Conservation (phyloP, 2,113 vertebrate species). For the Peucedramus taeniatus region DNA sequence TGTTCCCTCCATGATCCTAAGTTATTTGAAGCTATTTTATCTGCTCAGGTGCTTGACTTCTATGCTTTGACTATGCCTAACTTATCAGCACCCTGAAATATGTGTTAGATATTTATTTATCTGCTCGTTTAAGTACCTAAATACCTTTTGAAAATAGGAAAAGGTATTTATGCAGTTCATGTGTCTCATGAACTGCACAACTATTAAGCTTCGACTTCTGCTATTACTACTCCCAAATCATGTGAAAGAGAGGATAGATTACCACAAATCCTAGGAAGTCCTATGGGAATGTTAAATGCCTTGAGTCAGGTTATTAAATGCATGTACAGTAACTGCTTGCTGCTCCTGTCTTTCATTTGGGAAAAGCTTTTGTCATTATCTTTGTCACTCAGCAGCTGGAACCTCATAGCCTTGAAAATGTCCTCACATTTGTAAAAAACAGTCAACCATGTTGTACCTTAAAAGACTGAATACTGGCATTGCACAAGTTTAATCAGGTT, state of each 20-base stretch:
- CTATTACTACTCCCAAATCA: not conserved
- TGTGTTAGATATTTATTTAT: not conserved
- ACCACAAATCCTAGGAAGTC: not conserved
- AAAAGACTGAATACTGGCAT: slow-evolving; percentile 28
- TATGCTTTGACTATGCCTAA: not conserved
- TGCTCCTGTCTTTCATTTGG: slow-evolving; percentile 4
- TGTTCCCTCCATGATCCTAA: not conserved
- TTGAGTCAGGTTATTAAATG: not conserved
- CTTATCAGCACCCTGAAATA: not conserved
- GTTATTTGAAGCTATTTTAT: not conserved
- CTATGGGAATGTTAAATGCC: not conserved
- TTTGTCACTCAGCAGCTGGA: slow-evolving; percentile 34
- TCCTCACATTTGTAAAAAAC: slow-evolving; percentile 26
- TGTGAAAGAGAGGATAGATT: not conserved
- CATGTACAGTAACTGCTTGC: not conserved
- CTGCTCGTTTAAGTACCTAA: not conserved
- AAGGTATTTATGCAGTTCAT: too few relatives aligned
- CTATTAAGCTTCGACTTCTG: not conserved
- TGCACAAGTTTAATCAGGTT: slow-evolving; percentile 61
- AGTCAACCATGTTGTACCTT: slow-evolving; percentile 10
- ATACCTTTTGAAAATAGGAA: not conserved
- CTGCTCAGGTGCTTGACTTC: not conserved
- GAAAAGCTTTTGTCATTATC: slow-evolving; percentile 37
- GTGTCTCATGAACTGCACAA: not conserved
- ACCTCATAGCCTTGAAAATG: not conserved